Base-by-base conservation (phyloP, 2,888 invertebrate genomes). In the Drosophila vallismaia region DNA sequence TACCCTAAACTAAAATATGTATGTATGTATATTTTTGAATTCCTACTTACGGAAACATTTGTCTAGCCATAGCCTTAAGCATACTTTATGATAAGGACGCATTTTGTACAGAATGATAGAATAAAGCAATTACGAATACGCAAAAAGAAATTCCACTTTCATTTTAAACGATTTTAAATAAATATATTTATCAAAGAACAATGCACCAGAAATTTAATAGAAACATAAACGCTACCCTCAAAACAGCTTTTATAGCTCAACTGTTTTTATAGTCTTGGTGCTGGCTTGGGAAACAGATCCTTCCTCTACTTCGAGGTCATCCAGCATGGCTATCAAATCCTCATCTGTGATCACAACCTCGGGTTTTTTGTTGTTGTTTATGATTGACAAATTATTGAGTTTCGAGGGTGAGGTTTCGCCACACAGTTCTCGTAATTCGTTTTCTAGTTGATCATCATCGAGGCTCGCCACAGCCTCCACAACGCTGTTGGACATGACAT, bases 401-500 rank as follows among this genome's bases (percentile, higher is more conserved):
- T 12, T 9, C 7, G 19, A 42, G 7, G 42, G 49, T 0, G 19
- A 14, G 0, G 50, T 50, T 62, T 88, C 88, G 0, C 76, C 90
- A 50, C 96, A 88, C 29, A 96, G 86, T 31, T 95, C 94, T 29
- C 92, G 92, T 6, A 93, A 92, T 86, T 96, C 96, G 12, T 95
- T 89, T 46, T 95, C 95, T 0, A 93, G 89, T 26, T 94, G 94
- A 64, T 94, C 93, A 4, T 92, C 89, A 26, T 93, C 93, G 5
- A 50, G 36, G 26, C 4, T 29, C 4, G n/a, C 36, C n/a, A 31
- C 8, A 9, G 33, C 29, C 2, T 77, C 77, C 1, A 24, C 38
- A 8, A 36, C 33, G 42, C 49, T 91, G 63, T 72, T 90, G 0
- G 89, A 77, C 49, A 95, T 86, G 7, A 92, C 90, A 42, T 92